Evolutionary conservation across 2,113 vertebrate genomes (phyloP), one percentile per base, ranked within the genome.

Genomic region (Xiphorhynchus elegans): DNA sequence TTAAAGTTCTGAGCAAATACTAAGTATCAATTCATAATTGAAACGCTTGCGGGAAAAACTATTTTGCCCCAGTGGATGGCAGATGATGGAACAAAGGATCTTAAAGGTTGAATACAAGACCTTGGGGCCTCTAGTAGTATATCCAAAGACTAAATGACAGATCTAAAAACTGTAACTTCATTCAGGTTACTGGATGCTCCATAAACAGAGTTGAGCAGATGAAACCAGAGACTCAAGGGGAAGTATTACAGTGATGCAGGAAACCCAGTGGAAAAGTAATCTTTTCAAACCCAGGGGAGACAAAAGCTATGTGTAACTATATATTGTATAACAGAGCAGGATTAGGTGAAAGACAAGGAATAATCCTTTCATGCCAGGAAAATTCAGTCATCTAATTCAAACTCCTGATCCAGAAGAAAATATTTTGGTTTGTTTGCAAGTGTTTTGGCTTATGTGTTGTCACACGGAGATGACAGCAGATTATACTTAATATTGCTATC

Each of bases 361-460:
- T 84, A 96, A 93, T 94, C 53, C 40, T 92, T 66, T 84, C 83
- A 72, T 95, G 96, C 96, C 96, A 97, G 96, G 96, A 97, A 97
- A 97, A 96, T 96, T 94, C 76, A 96, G 96, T 96, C 95, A 96
- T 94, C 90, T 94, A 95, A 97, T 96, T 96, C 83, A 92, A 96
- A 94, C 83, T 94, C 96, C 96, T 90, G 92, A 90, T 93, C 80
- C 83, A 90, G 80, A 95, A 95, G 80, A 96, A 94, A 94, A 87
- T 90, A 86, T 94, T 96, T 96, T 90, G 80, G 62, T 96, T 96
- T 97, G 79, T 94, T 96, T 95, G 76, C 85, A 93, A 93, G 83
- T 92, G 60, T 92, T 96, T 92, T 94, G 90, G 70, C 75, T 95
- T 94, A 59, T 42, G 20, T 83, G 50, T 82, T 94, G 77, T 95